phyloP scores from a whole-genome alignment of 2,113 vertebrate species.

The Raja brachyura region DNA sequence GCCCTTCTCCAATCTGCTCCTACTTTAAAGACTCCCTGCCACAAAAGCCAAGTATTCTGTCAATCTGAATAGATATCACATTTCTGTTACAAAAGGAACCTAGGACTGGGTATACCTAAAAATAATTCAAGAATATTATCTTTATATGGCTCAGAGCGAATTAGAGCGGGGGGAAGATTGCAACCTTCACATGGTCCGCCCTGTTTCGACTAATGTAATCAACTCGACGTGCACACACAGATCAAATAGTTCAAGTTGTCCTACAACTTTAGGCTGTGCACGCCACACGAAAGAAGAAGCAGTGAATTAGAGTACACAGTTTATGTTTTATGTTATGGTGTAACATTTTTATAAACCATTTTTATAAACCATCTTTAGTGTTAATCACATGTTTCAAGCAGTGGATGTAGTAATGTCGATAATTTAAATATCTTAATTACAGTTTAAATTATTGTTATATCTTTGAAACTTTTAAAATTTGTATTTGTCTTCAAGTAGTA shows the following conservation, averaged over 20 bases:
- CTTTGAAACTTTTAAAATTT: background rate
- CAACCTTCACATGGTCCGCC: no score
- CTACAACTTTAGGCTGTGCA: no score
- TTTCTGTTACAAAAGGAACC: background rate
- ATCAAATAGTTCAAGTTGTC: no score
- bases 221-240: no score
- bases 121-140: background rate
- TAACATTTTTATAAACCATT: background rate
- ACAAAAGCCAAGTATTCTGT: background rate
- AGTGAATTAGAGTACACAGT: background rate
- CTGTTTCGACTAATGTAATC: no score
- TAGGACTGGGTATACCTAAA: background rate
- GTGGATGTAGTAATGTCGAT: background rate
- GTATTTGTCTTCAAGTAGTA: background rate
- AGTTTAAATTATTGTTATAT: background rate
- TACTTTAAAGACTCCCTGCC: background rate
- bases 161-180: no score
- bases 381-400: background rate
- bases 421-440: background rate
- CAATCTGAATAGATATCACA: background rate
- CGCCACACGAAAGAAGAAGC: no score
- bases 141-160: background rate
- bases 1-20: background rate
- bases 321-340: background rate
- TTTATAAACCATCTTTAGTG: background rate